Conservation (phyloP, 2,888 invertebrate species). For the Boloria euphrosyne region DNA sequence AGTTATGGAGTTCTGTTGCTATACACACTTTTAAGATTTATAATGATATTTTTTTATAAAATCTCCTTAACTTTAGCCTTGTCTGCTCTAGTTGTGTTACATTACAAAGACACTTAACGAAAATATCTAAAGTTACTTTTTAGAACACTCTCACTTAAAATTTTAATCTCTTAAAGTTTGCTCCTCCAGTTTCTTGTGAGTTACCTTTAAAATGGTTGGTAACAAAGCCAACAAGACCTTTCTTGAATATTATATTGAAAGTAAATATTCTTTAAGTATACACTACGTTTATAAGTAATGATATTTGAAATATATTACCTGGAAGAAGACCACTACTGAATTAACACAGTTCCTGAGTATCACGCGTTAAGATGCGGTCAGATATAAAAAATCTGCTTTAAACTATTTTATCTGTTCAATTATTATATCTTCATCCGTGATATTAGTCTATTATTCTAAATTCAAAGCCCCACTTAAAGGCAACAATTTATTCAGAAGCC, state of each 20-base stretch:
- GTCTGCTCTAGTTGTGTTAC: neutral
- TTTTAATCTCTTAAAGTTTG: slow-evolving; percentile 15
- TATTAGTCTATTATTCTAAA: slow-evolving; percentile 51
- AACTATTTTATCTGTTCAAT: neutral
- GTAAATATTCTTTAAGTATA: neutral
- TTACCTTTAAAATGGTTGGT: slow-evolving; percentile 24
- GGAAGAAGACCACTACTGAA: too few relatives aligned
- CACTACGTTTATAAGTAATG: too few relatives aligned
- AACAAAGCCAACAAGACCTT: slow-evolving; percentile 32
- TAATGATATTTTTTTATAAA: too few relatives aligned
- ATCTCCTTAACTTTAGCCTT: neutral
- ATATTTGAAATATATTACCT: too few relatives aligned
- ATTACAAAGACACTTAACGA: neutral
- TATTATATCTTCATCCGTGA: slow-evolving; percentile 31
- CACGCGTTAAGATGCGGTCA: too few relatives aligned
- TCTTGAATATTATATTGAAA: slow-evolving; percentile 31
- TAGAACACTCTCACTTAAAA: neutral
- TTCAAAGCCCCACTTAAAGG: slow-evolving; percentile 56
- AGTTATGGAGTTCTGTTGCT: too few relatives aligned
- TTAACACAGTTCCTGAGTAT: too few relatives aligned
- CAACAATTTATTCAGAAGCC: slow-evolving; percentile 63
- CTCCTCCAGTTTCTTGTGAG: slow-evolving; percentile 24
- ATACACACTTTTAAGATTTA: too few relatives aligned
- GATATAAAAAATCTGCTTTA: too few relatives aligned
- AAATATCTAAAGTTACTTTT: neutral